Base-by-base conservation (phyloP, 2,797 vertebrate genomes). In the Scleropages formosus region DNA sequence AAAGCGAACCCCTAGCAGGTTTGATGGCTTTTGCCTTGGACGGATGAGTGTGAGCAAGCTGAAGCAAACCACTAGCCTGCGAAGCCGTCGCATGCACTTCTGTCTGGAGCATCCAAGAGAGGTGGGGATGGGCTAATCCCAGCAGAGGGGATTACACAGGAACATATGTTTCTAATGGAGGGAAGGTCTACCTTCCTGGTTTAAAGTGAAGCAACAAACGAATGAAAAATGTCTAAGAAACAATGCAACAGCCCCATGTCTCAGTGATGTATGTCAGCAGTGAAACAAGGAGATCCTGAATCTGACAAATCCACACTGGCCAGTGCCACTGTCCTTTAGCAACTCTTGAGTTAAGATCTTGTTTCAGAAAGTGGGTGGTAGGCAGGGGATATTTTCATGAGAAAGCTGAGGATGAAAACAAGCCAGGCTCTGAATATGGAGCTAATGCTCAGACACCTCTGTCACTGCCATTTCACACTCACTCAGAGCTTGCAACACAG, bases 121-220 rank as follows among this genome's bases (percentile, higher is more conserved):
- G 18, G 22, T 4, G 20, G 46, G n/a, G 16, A 31, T 39, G 31
- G 31, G 31, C 31, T 39, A 39, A 39, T 39, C 26, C 78, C 78
- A 84, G 84, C 82, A 79, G 79, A 63, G 9, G 77, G 83, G 89
- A 91, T 90, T 90, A 89, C 80, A 46, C 78, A 78, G 79, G 24
- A 88, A 87, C 91, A 90, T 88, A 90, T 91, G 90, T 90, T 89
- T 82, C 79, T 75, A 74, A 79, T 63, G 77, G 75, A 83, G 76
- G 78, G 71, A 78, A 79, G 84, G 83, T 79, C 78, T 78, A 59
- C 56, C 9, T 12, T 27, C 71, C 47, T 61, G 16, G 4, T 4
- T 61, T n/a, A n/a, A 59, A 18, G 9, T 18, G 4, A 61, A 20
- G 18, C 59, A 18, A 18, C 2, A 56, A 9, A 12, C 11, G 9